phyloP scores from a whole-genome alignment of 2,888 invertebrate species.

The Drosophila longiperda region DNA sequence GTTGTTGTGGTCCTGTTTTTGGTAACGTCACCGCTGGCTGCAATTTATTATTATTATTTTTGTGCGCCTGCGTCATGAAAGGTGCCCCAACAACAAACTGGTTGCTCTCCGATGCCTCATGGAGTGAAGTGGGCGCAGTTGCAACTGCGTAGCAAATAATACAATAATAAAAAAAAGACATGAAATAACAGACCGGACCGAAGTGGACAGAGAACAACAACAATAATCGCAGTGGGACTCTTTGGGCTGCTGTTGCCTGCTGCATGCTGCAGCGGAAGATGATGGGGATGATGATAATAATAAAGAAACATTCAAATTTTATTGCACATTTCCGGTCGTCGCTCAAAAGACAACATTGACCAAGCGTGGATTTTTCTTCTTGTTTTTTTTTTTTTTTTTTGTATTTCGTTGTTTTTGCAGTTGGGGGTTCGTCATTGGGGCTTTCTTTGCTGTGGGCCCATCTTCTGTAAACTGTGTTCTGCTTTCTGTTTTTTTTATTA shows the following conservation, averaged over 20 bases:
- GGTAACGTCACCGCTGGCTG: constrained; percentile 73
- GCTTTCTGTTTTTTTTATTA: constrained; percentile 26
- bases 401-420: constrained; percentile 15
- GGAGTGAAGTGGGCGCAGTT: constrained; percentile 51
- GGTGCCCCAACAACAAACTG: constrained; percentile 57
- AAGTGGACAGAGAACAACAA: constrained; percentile 42
- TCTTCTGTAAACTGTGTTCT: constrained; percentile 33
- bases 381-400: neutral
- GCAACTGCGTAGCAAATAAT: constrained; percentile 49
- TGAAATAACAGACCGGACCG: constrained; percentile 18
- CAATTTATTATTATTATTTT: constrained; percentile 67
- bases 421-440: constrained; percentile 40
- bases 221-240: constrained; percentile 51
- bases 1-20: constrained; percentile 72
- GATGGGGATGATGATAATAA: constrained; percentile 81
- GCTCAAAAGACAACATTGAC: constrained; percentile 44
- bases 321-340: constrained; percentile 83
- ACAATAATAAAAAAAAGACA: constrained; percentile 8
- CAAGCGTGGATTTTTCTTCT: constrained; percentile 2
- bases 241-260: constrained; percentile 44
- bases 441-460: constrained; percentile 35
- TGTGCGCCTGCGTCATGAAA: constrained; percentile 70
- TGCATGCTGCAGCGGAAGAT: constrained; percentile 71
- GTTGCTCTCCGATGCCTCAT: constrained; percentile 36
- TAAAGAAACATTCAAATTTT: constrained; percentile 83